Evolutionary conservation across 1,140 invertebrate genomes (phyloP).

Genomic region (Drosophila busckii): DNA sequence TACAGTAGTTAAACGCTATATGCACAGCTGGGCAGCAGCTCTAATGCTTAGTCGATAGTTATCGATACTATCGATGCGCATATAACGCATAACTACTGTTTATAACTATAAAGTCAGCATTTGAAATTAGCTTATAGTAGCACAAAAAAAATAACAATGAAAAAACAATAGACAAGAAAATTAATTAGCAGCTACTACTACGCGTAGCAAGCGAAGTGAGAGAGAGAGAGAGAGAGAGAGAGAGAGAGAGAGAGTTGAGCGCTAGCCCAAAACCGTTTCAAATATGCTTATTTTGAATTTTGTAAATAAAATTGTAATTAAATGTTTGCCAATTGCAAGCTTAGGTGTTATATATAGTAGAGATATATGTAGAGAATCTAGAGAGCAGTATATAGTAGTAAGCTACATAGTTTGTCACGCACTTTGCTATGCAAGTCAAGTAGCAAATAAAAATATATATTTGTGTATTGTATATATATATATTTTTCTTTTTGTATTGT

Average conservation of each 20-base stretch:
- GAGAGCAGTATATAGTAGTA: slow-evolving; percentile 5
- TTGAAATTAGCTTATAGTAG: no score
- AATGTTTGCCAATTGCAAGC: slow-evolving; percentile 25
- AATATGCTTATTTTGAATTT: no score
- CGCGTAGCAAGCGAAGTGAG: slow-evolving; percentile 2
- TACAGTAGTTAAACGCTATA: no score
- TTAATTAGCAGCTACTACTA: background rate
- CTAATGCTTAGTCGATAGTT: no score
- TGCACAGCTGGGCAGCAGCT: no score
- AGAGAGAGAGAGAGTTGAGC: background rate
- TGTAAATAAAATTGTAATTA: background rate
- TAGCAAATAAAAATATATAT: slow-evolving; percentile 27
- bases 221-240: background rate
- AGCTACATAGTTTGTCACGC: slow-evolving; percentile 40
- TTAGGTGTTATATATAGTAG: background rate
- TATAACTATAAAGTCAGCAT: no score
- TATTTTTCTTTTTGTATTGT: slow-evolving; percentile 1
- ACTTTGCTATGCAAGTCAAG: slow-evolving; percentile 63
- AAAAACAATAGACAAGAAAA: no score
- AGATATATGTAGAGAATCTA: no score
- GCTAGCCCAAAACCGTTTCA: background rate
- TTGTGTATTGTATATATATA: slow-evolving; percentile 28
- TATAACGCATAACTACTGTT: no score
- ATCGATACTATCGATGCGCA: no score
- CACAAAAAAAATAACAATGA: no score